Evolutionary conservation across 2,797 vertebrate genomes (phyloP).

Genomic region (Graptemys geographica): DNA sequence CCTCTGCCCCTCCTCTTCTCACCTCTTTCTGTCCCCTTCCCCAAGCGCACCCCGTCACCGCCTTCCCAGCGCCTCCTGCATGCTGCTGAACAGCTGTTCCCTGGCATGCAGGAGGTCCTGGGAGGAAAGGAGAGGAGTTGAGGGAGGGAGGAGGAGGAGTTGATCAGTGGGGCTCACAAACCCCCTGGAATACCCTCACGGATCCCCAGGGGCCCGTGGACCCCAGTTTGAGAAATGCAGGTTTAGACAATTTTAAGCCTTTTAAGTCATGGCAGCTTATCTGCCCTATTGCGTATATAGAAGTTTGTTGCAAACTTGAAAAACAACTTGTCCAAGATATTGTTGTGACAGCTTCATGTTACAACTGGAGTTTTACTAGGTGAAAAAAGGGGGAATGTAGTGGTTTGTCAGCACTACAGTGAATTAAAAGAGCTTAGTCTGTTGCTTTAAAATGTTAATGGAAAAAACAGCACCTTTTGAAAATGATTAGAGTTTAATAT

Average conservation of each 20-base stretch:
- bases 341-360: background rate
- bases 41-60: no score
- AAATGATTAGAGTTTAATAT: slow-evolving; percentile 69
- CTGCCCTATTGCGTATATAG: background rate
- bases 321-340: background rate
- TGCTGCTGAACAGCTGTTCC: no score
- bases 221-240: no score
- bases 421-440: slow-evolving; percentile 37
- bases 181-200: no score
- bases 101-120: no score
- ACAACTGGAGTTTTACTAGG: background rate
- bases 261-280: background rate
- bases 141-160: no score
- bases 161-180: no score
- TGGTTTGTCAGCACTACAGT: slow-evolving; percentile 6
- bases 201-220: no score
- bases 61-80: no score
- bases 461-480: slow-evolving; percentile 46
- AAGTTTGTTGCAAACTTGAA: slow-evolving; percentile 21
- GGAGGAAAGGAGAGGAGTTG: no score
- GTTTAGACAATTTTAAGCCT: background rate
- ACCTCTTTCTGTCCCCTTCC: no score
- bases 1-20: no score
- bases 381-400: slow-evolving; percentile 3
- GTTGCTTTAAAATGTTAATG: slow-evolving; percentile 59